A percentile compares a stretch with the other conserved stretches of the same genome.
Conservation (phyloP, 1,140 invertebrate genomes). For the Globodera rostochiensis region DNA sequence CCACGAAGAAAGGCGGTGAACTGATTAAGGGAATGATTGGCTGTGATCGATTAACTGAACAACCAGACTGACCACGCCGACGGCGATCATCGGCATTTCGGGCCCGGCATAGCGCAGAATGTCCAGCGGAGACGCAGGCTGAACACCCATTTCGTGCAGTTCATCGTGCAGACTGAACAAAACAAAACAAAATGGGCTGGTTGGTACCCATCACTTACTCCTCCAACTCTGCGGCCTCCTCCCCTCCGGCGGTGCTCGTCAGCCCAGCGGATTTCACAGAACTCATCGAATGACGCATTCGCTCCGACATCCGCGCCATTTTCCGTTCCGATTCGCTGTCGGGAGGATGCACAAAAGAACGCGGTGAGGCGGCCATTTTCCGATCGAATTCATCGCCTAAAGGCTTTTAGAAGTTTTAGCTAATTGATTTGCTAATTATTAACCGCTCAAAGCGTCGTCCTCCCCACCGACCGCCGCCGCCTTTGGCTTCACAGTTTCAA, state of each 20-base stretch:
- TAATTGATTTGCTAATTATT: not conserved
- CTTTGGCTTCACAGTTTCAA: slow-evolving; percentile 10
- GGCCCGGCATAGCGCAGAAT: slow-evolving; percentile 52
- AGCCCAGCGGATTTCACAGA: slow-evolving; percentile 33
- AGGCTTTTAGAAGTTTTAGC: not conserved
- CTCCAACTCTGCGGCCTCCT: slow-evolving; percentile 29
- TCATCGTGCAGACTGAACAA: slow-evolving; percentile 42
- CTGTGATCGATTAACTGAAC: not conserved
- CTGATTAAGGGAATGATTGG: slow-evolving; percentile 17
- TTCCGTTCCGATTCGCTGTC: not conserved
- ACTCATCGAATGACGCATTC: slow-evolving; percentile 34
- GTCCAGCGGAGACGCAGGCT: slow-evolving; percentile 46
- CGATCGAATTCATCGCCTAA: not conserved
- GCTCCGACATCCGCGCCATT: slow-evolving; percentile 18
- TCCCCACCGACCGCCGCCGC: not conserved
- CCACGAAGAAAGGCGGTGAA: slow-evolving; percentile 54
- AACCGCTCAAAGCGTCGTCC: not conserved
- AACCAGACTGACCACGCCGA: slow-evolving; percentile 14
- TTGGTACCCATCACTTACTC: slow-evolving; percentile 67
- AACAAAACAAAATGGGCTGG: not conserved
- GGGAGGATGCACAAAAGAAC: not conserved
- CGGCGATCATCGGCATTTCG: slow-evolving; percentile 39
- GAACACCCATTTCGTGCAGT: slow-evolving; percentile 51
- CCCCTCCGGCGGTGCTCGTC: not conserved
- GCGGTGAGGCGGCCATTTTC: not conserved